Evolutionary conservation across 2,113 vertebrate species (phyloP).

Genomic region (Eurystomus gularis): DNA sequence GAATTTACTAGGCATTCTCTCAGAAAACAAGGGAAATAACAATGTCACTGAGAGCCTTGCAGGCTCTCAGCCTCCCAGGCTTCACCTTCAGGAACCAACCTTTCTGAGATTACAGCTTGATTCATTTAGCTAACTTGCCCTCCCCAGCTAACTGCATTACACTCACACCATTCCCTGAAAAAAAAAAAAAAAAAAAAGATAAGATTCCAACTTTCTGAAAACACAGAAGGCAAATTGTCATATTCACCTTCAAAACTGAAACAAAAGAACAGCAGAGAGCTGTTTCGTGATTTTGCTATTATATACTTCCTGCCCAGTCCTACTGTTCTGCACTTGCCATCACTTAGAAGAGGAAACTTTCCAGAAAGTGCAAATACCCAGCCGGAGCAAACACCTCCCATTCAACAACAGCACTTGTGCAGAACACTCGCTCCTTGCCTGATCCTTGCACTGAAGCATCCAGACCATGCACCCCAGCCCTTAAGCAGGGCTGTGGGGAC

Average conservation of each 20-base stretch:
- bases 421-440: accelerated
- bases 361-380: accelerated
- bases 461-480: background rate
- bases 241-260: background rate
- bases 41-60: background rate
- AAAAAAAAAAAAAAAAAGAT: accelerated
- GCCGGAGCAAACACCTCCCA: background rate
- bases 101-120: background rate
- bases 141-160: background rate
- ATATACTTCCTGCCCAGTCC: background rate
- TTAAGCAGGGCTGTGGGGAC: background rate
- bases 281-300: background rate
- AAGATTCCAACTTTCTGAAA: background rate
- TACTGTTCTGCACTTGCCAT: background rate
- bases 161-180: background rate
- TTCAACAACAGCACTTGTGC: accelerated
- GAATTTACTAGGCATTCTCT: background rate
- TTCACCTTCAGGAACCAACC: background rate
- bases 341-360: background rate
- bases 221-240: background rate
- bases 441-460: background rate
- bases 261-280: background rate
- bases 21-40: background rate
- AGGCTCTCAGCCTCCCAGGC: background rate
- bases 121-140: background rate